These are phyloP conservation scores for Epizoanthus scotinus DNA, from an alignment of 92 coral and sea anemone species.

Conservation along the genomic window DNA sequence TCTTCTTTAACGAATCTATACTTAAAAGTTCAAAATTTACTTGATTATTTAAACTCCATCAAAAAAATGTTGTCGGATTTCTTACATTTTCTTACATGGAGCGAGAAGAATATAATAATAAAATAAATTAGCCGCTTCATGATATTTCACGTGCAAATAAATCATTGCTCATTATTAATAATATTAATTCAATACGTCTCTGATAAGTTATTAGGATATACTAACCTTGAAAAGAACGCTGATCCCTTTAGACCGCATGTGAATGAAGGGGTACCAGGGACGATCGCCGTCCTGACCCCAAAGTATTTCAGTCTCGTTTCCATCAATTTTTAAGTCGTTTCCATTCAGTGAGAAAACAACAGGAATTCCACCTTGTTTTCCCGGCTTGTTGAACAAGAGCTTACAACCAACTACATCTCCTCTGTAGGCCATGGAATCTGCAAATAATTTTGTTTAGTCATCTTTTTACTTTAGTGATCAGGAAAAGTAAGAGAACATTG, in stretches of 20 bases:
- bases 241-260: slow-evolving; percentile 17
- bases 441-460: not conserved
- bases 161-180: too few species aligned
- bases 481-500: too few species aligned
- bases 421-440: slow-evolving; percentile 33
- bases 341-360: slow-evolving; percentile 35
- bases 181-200: not conserved
- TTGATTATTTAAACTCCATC: too few species aligned
- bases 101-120: too few species aligned
- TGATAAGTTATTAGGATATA: not conserved
- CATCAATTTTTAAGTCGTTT: slow-evolving; percentile 2
- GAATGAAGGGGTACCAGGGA: slow-evolving; percentile 5
- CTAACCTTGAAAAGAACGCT: slow-evolving; percentile 23
- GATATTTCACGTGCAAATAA: not conserved
- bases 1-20: too few species aligned
- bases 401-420: slow-evolving; percentile 27
- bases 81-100: too few species aligned
- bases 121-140: too few species aligned
- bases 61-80: too few species aligned
- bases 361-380: slow-evolving; percentile 6
- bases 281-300: not conserved
- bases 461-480: too few species aligned
- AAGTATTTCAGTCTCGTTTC: not conserved
- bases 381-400: not conserved
- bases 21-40: too few species aligned